These are phyloP conservation scores for Pitangus sulphuratus DNA, from an alignment of 2,797 vertebrate species.

Conservation along the genomic window DNA sequence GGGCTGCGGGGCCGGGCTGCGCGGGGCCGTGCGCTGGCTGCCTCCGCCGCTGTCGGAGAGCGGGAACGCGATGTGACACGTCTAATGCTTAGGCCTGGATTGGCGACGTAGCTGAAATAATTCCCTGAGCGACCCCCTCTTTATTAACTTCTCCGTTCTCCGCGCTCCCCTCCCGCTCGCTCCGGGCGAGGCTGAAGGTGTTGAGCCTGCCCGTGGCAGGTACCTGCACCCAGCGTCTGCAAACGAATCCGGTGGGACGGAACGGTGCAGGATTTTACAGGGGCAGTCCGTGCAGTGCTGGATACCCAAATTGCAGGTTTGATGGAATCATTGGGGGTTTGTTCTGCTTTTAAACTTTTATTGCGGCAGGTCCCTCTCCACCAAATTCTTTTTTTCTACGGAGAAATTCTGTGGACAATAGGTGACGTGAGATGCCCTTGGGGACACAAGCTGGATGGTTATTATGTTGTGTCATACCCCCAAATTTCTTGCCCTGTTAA, in stretches of 20 bases:
- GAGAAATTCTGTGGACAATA: neutral
- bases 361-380: neutral
- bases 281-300: neutral
- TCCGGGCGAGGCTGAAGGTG: neutral
- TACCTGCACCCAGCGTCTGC: neutral
- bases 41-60: neutral
- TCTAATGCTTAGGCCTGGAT: neutral
- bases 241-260: accelerated
- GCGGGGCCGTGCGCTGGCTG: neutral
- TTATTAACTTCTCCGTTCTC: neutral
- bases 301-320: accelerated
- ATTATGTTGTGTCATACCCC: neutral
- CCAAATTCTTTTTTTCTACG: neutral
- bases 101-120: neutral
- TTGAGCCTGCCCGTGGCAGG: neutral
- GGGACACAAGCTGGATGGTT: neutral
- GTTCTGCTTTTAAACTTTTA: neutral
- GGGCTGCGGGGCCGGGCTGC: neutral
- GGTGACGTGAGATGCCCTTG: neutral
- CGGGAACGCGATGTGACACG: neutral
- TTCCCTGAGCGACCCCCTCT: accelerated
- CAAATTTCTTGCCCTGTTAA: neutral
- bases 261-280: neutral
- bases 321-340: accelerated
- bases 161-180: neutral